A percentile compares a stretch with the other conserved stretches of the same genome.
These are phyloP conservation scores for Andrena camellia DNA, from an alignment of 2,888 invertebrate genomes.

Conservation along the genomic window DNA sequence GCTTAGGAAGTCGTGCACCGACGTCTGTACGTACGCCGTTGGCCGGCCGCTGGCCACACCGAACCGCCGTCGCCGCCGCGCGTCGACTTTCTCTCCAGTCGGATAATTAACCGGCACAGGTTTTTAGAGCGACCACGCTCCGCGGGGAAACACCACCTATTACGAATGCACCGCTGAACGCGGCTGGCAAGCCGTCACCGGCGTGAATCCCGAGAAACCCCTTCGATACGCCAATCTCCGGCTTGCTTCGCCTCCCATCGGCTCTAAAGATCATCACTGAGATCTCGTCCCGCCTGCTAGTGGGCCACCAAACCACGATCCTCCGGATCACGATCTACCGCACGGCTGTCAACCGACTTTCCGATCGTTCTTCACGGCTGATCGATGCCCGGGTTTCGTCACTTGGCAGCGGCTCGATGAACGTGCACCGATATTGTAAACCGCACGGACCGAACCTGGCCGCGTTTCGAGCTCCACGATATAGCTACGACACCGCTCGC, in stretches of 20 bases:
- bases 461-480: conserved; percentile 12
- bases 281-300: neutral
- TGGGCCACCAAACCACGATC: neutral
- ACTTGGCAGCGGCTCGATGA: neutral
- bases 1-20: conserved; percentile 5
- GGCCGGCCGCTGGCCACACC: conserved; percentile 4
- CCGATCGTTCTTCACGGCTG: conserved; percentile 9
- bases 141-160: conserved; percentile 27
- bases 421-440: conserved; percentile 1
- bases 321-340: too few species aligned
- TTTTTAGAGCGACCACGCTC: conserved; percentile 52
- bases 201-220: conserved; percentile 9
- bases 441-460: conserved; percentile 6
- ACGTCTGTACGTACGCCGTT: conserved; percentile 41
- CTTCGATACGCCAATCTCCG: conserved; percentile 15
- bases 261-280: conserved; percentile 35
- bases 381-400: neutral
- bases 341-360: conserved; percentile 16
- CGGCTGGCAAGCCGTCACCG: conserved; percentile 11
- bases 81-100: conserved; percentile 58
- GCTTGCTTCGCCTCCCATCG: conserved; percentile 9
- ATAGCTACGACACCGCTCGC: conserved; percentile 42
- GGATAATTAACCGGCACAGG: conserved; percentile 59
- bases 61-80: too few species aligned
- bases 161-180: conserved; percentile 23